Percentiles rank a stretch among this genome's conserved stretches.
Conservation (phyloP, 2,797 vertebrate genomes). For the Moxostoma hubbsi region DNA sequence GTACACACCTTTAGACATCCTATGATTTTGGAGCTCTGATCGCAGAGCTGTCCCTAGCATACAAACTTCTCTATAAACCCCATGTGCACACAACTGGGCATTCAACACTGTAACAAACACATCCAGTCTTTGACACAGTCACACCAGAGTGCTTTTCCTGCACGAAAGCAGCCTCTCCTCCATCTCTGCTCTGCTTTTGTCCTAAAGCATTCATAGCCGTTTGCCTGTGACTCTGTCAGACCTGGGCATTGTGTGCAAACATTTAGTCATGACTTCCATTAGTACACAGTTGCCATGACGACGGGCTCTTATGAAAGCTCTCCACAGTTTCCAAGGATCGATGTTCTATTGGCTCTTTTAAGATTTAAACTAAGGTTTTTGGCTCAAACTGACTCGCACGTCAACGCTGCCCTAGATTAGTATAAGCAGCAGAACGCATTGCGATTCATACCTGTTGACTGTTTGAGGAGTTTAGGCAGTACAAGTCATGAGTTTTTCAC, state of each 20-base stretch:
- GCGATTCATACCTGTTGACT: constrained; percentile 41
- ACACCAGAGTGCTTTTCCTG: neutral
- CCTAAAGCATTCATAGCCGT: constrained; percentile 42
- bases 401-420: constrained; percentile 25
- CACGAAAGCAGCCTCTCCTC: constrained; percentile 36
- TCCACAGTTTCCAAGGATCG: constrained; percentile 53
- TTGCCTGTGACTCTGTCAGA: constrained; percentile 58
- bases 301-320: constrained; percentile 59
- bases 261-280: constrained; percentile 61
- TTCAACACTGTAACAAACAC: constrained; percentile 30
- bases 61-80: constrained; percentile 4
- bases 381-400: constrained; percentile 8
- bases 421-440: constrained; percentile 4
- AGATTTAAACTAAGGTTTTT: constrained; percentile 45
- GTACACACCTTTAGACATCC: constrained; percentile 22
- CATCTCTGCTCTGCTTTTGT: constrained; percentile 44
- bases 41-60: constrained; percentile 21
- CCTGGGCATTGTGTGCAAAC: constrained; percentile 50
- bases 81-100: constrained; percentile 32
- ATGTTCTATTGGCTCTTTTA: constrained; percentile 49
- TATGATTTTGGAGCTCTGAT: constrained; percentile 31
- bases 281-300: constrained; percentile 63
- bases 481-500: neutral
- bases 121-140: constrained; percentile 35
- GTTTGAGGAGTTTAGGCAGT: neutral